These are phyloP conservation scores for Solenopsis fugax DNA, from an alignment of 1,140 invertebrate genomes.

Conservation along the genomic window DNA sequence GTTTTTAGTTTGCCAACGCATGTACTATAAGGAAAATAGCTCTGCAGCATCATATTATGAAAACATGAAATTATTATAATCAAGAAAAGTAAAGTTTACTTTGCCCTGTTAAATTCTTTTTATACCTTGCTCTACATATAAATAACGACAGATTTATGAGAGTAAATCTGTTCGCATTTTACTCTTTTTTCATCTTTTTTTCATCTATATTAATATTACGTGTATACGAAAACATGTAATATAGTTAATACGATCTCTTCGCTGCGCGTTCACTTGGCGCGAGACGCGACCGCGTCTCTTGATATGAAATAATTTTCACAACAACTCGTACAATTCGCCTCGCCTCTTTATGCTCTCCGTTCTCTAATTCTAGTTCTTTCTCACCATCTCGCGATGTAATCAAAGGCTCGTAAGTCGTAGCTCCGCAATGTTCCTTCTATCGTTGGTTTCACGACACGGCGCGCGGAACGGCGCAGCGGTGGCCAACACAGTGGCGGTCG, in stretches of 20 bases:
- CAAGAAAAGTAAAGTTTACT: conserved; percentile 63
- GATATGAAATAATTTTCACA: background rate
- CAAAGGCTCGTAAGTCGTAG: conserved; percentile 32
- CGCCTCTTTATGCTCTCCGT: background rate
- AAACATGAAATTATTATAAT: conserved; percentile 51
- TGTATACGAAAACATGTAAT: background rate
- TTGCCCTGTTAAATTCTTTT: conserved; percentile 46
- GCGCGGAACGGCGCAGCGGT: no score
- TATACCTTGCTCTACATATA: background rate
- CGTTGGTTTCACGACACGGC: conserved; percentile 1
- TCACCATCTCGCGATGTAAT: conserved; percentile 14
- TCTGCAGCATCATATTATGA: conserved; percentile 27
- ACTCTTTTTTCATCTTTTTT: background rate
- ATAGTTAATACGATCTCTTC: background rate
- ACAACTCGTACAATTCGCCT: background rate
- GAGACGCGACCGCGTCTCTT: no score
- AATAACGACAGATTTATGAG: conserved; percentile 37
- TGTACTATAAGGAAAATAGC: conserved; percentile 39
- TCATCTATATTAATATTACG: background rate
- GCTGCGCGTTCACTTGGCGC: no score
- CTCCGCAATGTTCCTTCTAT: background rate
- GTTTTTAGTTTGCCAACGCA: conserved; percentile 32
- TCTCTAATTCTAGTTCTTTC: background rate
- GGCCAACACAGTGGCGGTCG: conserved; percentile 50
- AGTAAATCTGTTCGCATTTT: background rate